Evolutionary conservation across 2,113 vertebrate species (phyloP), one percentile per base, ranked within the genome.

Genomic region (Atherinomorus stipes): DNA sequence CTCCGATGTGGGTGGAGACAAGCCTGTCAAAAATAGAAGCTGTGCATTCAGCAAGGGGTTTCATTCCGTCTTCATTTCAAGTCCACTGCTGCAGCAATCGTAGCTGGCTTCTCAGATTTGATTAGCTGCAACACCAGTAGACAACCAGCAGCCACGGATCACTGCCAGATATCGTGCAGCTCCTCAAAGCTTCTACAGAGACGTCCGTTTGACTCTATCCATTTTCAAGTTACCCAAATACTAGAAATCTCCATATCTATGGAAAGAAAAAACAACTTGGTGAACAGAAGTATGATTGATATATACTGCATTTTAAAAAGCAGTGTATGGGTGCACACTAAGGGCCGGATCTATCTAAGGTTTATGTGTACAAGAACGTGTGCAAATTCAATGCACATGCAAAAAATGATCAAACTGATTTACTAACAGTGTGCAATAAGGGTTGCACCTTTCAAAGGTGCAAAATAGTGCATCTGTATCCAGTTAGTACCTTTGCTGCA

Each of bases 201-300:
- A 42, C 6, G 3, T 1, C 18, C 8, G 1, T 23, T 47, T 19
- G 2, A 18, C 15, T 11, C n/a, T 57, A 54, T 58, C 15, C 21
- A 45, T 16, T 40, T 12, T 26, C 0, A 7, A 22, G 8, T 45
- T 5, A 26, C 26, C 38, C 25, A 66, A 66, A 61, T 66, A 13
- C 70, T 90, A 93, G 78, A 93, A 91, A 78, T 91, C 90, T 59
- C 87, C 78, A 64, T 76, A 87, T 76, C 91, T 93, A 22, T 11
- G 10, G 25, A 42, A 64, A 64, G 59, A 81, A 72, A 74, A 71
- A 58, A 64, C 15, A 73, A 31, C 21, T 45, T 10, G 15, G 11
- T 22, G 19, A 28, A 37, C 28, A 38, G 11, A n/a, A 56, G 23
- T 13, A n/a, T 23, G 49, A 19, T 58, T 0, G 28, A 45, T 19